Base-by-base conservation (phyloP, 1,140 invertebrate species). In the Drosophila suzukii region DNA sequence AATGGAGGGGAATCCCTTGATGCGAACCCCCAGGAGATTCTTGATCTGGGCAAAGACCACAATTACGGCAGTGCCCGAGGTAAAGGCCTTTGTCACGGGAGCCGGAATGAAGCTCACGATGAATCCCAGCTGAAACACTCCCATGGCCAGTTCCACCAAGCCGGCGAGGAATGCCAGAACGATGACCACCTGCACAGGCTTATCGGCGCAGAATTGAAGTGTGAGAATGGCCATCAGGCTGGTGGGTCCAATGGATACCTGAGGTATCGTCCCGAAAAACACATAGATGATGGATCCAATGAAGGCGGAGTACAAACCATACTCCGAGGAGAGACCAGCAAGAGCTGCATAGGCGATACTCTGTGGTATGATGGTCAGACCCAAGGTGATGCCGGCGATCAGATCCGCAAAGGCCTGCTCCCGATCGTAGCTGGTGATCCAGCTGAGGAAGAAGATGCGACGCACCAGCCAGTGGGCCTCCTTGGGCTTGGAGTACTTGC, bases 71-170 rank as follows among this genome's bases (percentile, higher is more conserved):
- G 98, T 98, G 13, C 98, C 97, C 20, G 97, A 97, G 0, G 97
- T 98, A 88, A 98, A 99, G 0, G 97, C 97, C 56, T 97, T 97
- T 0, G 98, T 98, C 12, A 99, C 98, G 5, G 98, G 97, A 47
- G 97, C 95, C 0, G 98, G 98, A 86, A 99, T 98, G 92, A 98
- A 99, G 92, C 98, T 97, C 51, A 99, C 96, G 17, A 99, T 93
- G 70, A 99, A 98, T 78, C 98, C 91, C 53, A 91, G 38, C 46
- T 91, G 89, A 7, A 92, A 91, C 90, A 91, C 93, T 6, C 97
- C 97, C 95, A 97, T 96, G 0, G 95, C 11, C 4, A 98, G 92
- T 89, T 97, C 96, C 6, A 98, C 93, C 56, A 95, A 93, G 8
- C 97, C 97, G 38, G 94, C 93, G 8, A 97, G 89, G 75, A 98